Evolutionary conservation across 1,140 invertebrate genomes (phyloP).

Genomic region (Glossosoma conforme): DNA sequence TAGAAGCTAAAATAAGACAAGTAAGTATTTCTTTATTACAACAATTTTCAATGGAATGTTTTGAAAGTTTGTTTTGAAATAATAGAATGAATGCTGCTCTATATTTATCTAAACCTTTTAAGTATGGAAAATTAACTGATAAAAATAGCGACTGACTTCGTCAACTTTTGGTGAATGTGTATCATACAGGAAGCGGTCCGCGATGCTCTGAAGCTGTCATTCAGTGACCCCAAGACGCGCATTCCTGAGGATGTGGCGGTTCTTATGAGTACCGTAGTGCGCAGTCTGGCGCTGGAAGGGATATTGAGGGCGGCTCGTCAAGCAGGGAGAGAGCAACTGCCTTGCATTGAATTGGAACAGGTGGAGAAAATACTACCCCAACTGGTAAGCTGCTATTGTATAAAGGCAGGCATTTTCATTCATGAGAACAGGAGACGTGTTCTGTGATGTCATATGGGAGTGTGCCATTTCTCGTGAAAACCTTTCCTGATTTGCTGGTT

Average conservation of each 20-base stretch:
- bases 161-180: no score
- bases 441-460: no score
- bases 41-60: not conserved
- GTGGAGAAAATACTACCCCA: slow-evolving; percentile 47
- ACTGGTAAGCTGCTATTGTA: slow-evolving; percentile 37
- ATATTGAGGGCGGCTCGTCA: slow-evolving; percentile 45
- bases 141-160: no score
- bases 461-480: no score
- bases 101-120: no score
- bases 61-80: not conserved
- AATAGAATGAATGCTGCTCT: no score
- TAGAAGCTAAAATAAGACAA: slow-evolving; percentile 4
- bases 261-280: slow-evolving; percentile 45
- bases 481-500: no score
- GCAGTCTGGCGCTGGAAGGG: slow-evolving; percentile 47
- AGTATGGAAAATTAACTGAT: no score
- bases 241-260: slow-evolving; percentile 36
- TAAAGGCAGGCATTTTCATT: no score
- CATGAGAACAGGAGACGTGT: no score
- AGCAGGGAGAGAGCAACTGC: slow-evolving; percentile 41
- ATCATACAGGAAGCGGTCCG: slow-evolving; percentile 37
- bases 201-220: slow-evolving; percentile 37
- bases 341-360: slow-evolving; percentile 42
- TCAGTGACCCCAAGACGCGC: slow-evolving; percentile 38
- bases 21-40: slow-evolving; percentile 3